Conservation (phyloP, 2,113 vertebrate genomes). For the Crotalus helleri region DNA sequence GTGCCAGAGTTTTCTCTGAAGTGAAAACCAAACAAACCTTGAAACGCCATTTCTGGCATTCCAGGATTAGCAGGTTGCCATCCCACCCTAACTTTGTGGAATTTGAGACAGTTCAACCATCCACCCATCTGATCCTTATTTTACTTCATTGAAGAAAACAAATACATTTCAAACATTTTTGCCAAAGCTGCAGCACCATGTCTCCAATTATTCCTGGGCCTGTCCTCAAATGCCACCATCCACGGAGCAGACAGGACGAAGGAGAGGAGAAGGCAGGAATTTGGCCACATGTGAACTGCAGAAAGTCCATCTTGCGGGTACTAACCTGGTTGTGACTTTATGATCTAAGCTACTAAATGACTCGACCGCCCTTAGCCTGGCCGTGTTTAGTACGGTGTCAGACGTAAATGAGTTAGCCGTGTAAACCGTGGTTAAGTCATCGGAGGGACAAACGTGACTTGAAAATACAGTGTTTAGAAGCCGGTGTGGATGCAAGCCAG, state of each 20-base stretch:
- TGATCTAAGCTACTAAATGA: too few relatives aligned
- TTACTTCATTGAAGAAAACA: background rate
- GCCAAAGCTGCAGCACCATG: background rate
- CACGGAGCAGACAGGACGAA: background rate
- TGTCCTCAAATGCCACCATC: background rate
- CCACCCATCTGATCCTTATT: background rate
- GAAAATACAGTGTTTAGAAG: background rate
- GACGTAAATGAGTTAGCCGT: too few relatives aligned
- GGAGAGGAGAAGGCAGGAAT: background rate
- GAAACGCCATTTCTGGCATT: background rate
- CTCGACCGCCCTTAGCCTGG: too few relatives aligned
- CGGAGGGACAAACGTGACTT: background rate
- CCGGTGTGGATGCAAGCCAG: background rate
- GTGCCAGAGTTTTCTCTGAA: background rate
- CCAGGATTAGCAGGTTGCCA: background rate
- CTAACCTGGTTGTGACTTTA: background rate
- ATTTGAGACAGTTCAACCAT: background rate
- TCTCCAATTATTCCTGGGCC: background rate
- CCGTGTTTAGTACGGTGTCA: too few relatives aligned
- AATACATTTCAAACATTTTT: background rate
- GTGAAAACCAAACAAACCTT: background rate
- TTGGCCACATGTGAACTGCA: fast-evolving
- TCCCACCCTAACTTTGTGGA: background rate
- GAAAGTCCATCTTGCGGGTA: background rate
- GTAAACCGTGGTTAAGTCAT: too few relatives aligned